phyloP scores from a whole-genome alignment of 2,113 vertebrate species.

The Solea senegalensis region DNA sequence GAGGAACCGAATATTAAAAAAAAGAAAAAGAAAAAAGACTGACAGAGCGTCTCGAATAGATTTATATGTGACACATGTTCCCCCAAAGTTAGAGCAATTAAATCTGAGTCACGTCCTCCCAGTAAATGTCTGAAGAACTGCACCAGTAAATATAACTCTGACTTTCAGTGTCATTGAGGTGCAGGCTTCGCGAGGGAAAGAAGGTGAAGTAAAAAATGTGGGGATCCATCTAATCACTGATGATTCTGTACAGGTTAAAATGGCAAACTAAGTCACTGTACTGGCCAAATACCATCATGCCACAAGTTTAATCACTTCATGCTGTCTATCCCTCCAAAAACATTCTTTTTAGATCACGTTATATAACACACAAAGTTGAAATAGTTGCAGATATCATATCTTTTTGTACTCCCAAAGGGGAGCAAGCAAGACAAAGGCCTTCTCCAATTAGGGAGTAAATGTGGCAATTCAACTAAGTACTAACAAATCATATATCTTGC shows the following conservation, averaged over 20 bases:
- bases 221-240: conserved; percentile 41
- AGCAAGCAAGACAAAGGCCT: too few species aligned
- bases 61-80: neutral
- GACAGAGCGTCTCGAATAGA: neutral
- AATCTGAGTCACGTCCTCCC: conserved; percentile 4
- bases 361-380: too few species aligned
- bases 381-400: neutral
- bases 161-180: neutral
- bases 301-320: neutral
- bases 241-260: conserved; percentile 51
- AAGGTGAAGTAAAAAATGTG: conserved; percentile 36
- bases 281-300: neutral
- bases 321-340: too few species aligned
- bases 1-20: neutral
- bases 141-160: conserved; percentile 10
- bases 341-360: too few species aligned
- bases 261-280: conserved; percentile 35
- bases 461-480: too few species aligned
- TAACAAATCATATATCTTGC: too few species aligned
- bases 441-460: too few species aligned
- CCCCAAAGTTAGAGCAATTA: neutral
- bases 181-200: neutral
- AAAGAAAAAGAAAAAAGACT: neutral
- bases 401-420: neutral
- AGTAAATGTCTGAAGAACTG: conserved; percentile 13